Percentiles rank a stretch among this genome's conserved stretches.
These are phyloP conservation scores for Epizoanthus ramosus DNA, from an alignment of 92 coral and sea anemone genomes.

Conservation along the genomic window DNA sequence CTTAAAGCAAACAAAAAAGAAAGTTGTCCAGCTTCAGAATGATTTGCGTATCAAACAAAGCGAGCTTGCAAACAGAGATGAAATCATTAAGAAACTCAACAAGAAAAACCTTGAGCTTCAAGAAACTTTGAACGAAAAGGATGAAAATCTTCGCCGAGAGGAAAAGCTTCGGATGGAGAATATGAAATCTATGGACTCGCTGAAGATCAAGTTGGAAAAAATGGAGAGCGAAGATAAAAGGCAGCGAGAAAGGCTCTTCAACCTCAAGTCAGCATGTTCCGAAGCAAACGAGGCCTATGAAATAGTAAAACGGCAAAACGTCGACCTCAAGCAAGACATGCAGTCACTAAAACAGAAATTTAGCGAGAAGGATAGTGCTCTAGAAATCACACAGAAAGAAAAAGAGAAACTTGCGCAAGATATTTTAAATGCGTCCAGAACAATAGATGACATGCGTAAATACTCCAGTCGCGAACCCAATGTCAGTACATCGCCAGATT, in stretches of 20 bases:
- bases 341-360: slow-evolving; percentile 60
- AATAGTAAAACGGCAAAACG: slow-evolving; percentile 82
- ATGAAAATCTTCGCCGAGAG: slow-evolving; percentile 68
- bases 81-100: slow-evolving; percentile 59
- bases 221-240: slow-evolving; percentile 72
- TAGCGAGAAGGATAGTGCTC: slow-evolving; percentile 54
- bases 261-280: slow-evolving; percentile 85
- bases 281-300: slow-evolving; percentile 93
- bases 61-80: slow-evolving; percentile 52
- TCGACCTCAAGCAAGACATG: slow-evolving; percentile 67
- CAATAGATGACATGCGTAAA: slow-evolving; percentile 82
- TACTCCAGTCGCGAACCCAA: slow-evolving; percentile 58
- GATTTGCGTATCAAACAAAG: slow-evolving; percentile 60
- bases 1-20: slow-evolving; percentile 54
- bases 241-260: slow-evolving; percentile 77
- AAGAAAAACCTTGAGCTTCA: slow-evolving; percentile 64
- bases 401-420: slow-evolving; percentile 76
- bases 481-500: slow-evolving; percentile 73
- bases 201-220: slow-evolving; percentile 77
- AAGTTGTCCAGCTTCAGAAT: slow-evolving; percentile 49
- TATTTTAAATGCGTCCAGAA: slow-evolving; percentile 79
- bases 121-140: slow-evolving; percentile 55
- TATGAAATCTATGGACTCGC: slow-evolving; percentile 72
- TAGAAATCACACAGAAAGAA: slow-evolving; percentile 67
- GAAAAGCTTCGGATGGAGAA: slow-evolving; percentile 81